Base-by-base conservation (phyloP, 1,140 invertebrate species). In the Drosophila virilis region DNA sequence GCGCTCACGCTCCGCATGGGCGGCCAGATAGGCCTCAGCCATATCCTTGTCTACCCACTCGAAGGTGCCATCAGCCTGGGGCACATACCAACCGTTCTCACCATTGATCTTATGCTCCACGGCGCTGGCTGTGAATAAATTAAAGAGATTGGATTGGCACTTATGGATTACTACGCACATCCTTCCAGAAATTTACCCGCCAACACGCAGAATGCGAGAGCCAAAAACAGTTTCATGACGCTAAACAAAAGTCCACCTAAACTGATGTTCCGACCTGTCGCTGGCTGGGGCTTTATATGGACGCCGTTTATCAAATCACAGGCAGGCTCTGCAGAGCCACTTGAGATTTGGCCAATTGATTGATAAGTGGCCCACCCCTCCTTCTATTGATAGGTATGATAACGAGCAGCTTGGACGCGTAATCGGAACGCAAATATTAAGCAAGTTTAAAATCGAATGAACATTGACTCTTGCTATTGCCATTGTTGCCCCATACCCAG, bases 11-110 rank as follows among this genome's bases (percentile, higher is more conserved):
- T 37, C 67, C 43, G 8, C 28, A 32, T 42, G 72, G 6, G 65
- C 59, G 8, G 67, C 54, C 68, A 89, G 37, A 32, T 71, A 76
- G 72, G 78, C 57, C 22, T 91, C 91, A 33, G 85, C 84, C 9
- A 48, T 57, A 3, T 91, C 76, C 37, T 64, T 77, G 35, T 82
- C 84, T 51, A 90, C 67, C 85, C 85, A 90, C 50, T 82, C 71
- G 13, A 90, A n/a, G 33, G 58, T 48, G 5, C 85, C 85, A 85
- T 90, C 85, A 12, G n/a, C 28, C 54, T 85, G 78, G 7, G 85
- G 85, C 15, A 90, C 85, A 32, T 77, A 85, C 85, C 85, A 90
- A 12, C 85, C 85, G n/a, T 79, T 90, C 45, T 90, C 85, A 22
- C 85, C 85, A 35, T 90, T 86, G 8, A 65, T 79, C 8, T 71